phyloP scores from a whole-genome alignment of 2,888 invertebrate genomes.

The Ceriagrion tenellum region DNA sequence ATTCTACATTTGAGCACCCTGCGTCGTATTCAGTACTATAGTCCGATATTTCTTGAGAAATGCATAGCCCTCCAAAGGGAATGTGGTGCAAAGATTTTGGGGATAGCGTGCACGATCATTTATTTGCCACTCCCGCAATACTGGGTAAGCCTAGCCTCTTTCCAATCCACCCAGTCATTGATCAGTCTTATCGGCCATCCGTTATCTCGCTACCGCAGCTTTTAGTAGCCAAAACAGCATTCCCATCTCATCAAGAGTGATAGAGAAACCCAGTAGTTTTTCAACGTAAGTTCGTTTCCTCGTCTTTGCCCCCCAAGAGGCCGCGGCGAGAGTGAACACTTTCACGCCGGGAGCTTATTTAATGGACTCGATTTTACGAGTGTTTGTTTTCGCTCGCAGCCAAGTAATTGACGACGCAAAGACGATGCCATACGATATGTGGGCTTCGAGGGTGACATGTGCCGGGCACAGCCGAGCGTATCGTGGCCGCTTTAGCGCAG shows the following conservation, averaged over 20 bases:
- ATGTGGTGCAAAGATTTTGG: too few species aligned
- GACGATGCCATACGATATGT: neutral
- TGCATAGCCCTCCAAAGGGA: too few species aligned
- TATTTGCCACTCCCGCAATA: neutral
- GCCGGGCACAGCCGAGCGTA: neutral
- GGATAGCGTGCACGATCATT: neutral
- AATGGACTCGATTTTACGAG: neutral
- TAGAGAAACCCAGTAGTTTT: neutral
- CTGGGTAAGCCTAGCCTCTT: neutral
- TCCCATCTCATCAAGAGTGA: neutral
- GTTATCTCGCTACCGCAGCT: neutral
- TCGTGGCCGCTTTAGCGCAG: neutral
- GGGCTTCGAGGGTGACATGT: neutral
- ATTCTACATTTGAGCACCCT: too few species aligned
- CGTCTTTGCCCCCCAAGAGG: neutral
- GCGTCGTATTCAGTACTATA: too few species aligned
- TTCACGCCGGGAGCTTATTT: conserved; percentile 10
- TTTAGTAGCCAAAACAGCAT: neutral
- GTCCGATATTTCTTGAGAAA: too few species aligned
- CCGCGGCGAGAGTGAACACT: neutral
- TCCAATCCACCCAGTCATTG: neutral
- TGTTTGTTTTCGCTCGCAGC: neutral
- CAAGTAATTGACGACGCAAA: conserved; percentile 10
- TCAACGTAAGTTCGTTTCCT: neutral
- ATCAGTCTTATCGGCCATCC: neutral